These are phyloP conservation scores for Ophion slaviceki DNA, from an alignment of 2,888 invertebrate genomes.

Conservation along the genomic window DNA sequence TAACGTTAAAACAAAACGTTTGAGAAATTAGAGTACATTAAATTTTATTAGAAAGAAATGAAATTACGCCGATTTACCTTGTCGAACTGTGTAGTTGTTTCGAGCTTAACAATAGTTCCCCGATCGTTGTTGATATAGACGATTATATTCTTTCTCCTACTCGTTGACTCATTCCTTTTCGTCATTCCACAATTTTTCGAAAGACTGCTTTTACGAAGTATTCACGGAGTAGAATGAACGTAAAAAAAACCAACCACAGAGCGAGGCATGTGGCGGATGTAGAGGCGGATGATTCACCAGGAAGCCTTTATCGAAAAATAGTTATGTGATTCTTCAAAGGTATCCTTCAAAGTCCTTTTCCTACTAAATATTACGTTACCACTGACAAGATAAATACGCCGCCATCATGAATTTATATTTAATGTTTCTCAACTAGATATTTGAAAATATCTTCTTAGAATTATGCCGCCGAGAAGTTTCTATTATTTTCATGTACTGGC, in stretches of 20 bases:
- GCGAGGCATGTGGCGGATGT: conserved; percentile 52
- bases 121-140: background rate
- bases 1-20: background rate
- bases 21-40: too few species aligned
- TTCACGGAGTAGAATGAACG: conserved; percentile 1
- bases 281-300: conserved; percentile 55
- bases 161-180: conserved; percentile 18
- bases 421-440: background rate
- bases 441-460: conserved; percentile 9
- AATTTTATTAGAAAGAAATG: background rate
- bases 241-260: conserved; percentile 22
- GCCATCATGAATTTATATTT: conserved; percentile 18
- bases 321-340: conserved; percentile 53
- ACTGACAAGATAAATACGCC: background rate
- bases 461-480: conserved; percentile 1
- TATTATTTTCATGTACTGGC: conserved; percentile 34
- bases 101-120: conserved; percentile 3
- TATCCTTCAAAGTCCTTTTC: conserved; percentile 9
- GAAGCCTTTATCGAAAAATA: conserved; percentile 43
- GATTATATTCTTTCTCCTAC: background rate
- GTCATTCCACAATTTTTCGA: background rate
- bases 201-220: background rate
- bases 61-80: background rate
- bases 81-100: background rate
- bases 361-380: background rate